Evolutionary conservation across 2,888 invertebrate genomes (phyloP).

Genomic region (Coleophora deauratella): DNA sequence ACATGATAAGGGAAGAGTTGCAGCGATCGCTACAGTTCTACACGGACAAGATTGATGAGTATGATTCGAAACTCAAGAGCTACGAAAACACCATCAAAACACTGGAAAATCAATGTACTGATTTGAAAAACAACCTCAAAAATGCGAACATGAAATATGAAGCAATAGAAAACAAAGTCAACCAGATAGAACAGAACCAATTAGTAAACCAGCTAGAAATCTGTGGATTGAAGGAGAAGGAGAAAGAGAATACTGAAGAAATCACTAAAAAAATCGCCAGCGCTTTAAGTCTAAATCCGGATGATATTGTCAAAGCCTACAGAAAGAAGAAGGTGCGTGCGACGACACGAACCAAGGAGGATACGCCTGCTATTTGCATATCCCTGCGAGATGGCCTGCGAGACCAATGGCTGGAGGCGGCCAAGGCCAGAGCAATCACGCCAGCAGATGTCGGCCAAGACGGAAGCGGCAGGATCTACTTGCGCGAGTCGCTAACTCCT

Average conservation of each 20-base stretch:
- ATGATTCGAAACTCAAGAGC: background rate
- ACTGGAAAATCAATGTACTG: slow-evolving; percentile 1
- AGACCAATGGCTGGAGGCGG: slow-evolving; percentile 4
- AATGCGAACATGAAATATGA: slow-evolving; percentile 8
- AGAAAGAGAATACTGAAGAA: background rate
- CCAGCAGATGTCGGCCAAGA: background rate
- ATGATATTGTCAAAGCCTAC: slow-evolving; percentile 2
- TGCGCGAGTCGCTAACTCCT: slow-evolving; percentile 7
- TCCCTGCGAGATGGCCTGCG: slow-evolving; percentile 1
- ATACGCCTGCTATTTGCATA: background rate
- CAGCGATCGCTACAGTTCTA: background rate
- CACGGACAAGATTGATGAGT: background rate
- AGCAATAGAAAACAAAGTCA: slow-evolving; percentile 10
- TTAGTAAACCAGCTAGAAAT: slow-evolving; percentile 5
- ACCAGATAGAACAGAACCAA: slow-evolving; percentile 8
- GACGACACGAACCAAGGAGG: background rate
- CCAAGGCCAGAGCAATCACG: background rate
- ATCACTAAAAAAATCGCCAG: background rate
- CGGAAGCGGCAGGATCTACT: slow-evolving; percentile 2
- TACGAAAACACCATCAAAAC: slow-evolving; percentile 9
- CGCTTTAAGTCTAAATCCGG: slow-evolving; percentile 2
- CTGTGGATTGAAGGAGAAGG: slow-evolving; percentile 1
- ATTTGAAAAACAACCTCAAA: background rate
- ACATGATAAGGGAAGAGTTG: background rate
- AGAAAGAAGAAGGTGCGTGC: background rate